A percentile compares a stretch with the other conserved stretches of the same genome.
phyloP scores from a whole-genome alignment of 2,888 invertebrate genomes.

The Drosophila monieri region DNA sequence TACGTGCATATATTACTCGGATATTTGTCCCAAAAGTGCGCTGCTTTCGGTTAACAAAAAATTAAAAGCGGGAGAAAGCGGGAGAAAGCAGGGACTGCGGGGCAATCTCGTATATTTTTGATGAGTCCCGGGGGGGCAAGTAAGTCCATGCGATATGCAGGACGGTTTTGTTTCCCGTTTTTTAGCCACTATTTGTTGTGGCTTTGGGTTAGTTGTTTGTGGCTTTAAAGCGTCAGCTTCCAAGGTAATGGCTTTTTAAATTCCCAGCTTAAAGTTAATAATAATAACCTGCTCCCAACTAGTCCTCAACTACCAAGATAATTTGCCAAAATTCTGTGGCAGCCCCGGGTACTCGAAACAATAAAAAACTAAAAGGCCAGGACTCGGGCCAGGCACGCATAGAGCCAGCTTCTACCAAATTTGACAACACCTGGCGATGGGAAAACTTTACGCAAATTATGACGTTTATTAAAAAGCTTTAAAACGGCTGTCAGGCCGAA shows the following conservation, averaged over 20 bases:
- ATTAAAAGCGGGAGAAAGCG: conserved; percentile 53
- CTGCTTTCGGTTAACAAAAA: conserved; percentile 55
- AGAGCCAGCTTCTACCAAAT: conserved; percentile 46
- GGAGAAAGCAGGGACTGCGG: conserved; percentile 13
- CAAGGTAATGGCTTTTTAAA: not conserved
- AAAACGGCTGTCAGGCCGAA: conserved; percentile 37
- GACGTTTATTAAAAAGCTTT: conserved; percentile 76
- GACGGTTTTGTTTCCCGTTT: conserved; percentile 10
- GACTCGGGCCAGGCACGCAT: conserved; percentile 3
- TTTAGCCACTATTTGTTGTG: conserved; percentile 5
- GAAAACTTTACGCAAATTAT: conserved; percentile 77
- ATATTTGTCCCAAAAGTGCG: conserved; percentile 68
- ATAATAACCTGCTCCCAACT: conserved; percentile 27
- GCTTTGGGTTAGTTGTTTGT: not conserved
- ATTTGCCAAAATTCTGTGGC: conserved; percentile 55
- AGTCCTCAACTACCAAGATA: conserved; percentile 48
- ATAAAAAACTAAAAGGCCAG: conserved; percentile 1
- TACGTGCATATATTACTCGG: conserved; percentile 48
- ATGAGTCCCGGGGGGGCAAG: conserved; percentile 49
- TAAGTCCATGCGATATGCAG: conserved; percentile 43
- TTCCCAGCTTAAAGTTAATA: not conserved
- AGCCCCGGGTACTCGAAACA: conserved; percentile 20
- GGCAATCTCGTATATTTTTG: conserved; percentile 47
- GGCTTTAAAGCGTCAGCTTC: conserved; percentile 2
- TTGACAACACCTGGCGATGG: conserved; percentile 57